Evolutionary conservation across 2,113 vertebrate species (phyloP), one percentile per base, ranked within the genome.

Genomic region (Pungitius pungitius): DNA sequence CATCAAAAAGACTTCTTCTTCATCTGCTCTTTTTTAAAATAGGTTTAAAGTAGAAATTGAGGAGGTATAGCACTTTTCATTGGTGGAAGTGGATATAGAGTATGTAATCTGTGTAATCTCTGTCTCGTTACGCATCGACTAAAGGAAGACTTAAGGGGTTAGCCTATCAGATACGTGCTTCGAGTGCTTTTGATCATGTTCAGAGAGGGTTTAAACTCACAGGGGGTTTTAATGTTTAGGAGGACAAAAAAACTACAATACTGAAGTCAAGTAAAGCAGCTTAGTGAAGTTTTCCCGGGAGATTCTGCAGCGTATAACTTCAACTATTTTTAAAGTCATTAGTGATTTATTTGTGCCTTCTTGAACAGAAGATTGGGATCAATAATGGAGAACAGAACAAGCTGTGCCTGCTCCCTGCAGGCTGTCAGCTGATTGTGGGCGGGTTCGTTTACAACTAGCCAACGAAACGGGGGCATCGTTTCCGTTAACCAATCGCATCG

Each of bases 11-110:
- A 58, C 35, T 15, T 20, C 12, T 3, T 61, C 76, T 67, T 33
- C 24, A 42, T 72, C 67, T 0, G 1, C 49, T 68, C 15, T 11
- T 22, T n/a, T 72, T 61, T 13, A n/a, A 61, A 73, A 68, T 35
- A 20, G 49, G 33, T 51, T 20, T 3, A 37, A 39, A 42, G 43
- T 22, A 56, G 30, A 26, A n/a, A 12, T 37, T 42, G 27, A 45
- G 26, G 33, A 30, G 61, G 45, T 43, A 18, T 13, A 52, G 51
- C 33, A 11, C 30, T 47, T 74, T 62, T 20, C 24, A n/a, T 11
- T 33, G 10, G 11, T 40, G 10, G 42, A 71, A 42, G 60, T 40
- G 49, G 35, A 51, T n/a, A 14, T 20, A 45, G 20, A 54, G 27
- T 43, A 4, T 52, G 33, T 35, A 47, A 15, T 22, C 26, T 11